Conservation (phyloP, 2,888 invertebrate species). For the Chloroclystis v-ata region DNA sequence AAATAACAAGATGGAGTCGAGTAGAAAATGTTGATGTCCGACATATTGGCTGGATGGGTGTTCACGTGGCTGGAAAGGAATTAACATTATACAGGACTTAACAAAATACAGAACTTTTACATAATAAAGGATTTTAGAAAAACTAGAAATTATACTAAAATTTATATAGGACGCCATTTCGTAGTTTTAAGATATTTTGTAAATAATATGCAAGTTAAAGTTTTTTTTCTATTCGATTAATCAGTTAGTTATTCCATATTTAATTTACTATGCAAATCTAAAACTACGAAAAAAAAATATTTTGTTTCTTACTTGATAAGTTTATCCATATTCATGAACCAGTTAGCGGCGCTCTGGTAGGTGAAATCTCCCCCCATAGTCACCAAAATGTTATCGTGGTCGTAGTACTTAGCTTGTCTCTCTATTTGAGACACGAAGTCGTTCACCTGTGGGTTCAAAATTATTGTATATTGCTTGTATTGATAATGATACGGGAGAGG, state of each 20-base stretch:
- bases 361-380: constrained; percentile 97
- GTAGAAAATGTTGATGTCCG: constrained; percentile 80
- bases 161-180: too few species aligned
- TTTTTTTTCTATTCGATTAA: too few species aligned
- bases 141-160: too few species aligned
- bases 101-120: not conserved
- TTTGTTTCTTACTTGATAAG: constrained; percentile 81
- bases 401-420: constrained; percentile 81
- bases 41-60: constrained; percentile 58
- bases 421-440: constrained; percentile 79
- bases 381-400: constrained; percentile 88
- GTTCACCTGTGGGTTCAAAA: constrained; percentile 53
- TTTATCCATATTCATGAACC: constrained; percentile 92
- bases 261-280: too few species aligned
- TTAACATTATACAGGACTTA: not conserved
- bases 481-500: too few species aligned
- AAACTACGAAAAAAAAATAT: too few species aligned
- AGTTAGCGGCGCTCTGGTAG: constrained; percentile 88
- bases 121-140: too few species aligned
- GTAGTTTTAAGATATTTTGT: too few species aligned
- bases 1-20: constrained; percentile 80
- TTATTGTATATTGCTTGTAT: not conserved
- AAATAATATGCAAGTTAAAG: too few species aligned
- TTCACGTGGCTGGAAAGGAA: constrained; percentile 53
- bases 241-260: too few species aligned